phyloP scores from a whole-genome alignment of 2,113 vertebrate species.

The Melanerpes formicivorus region DNA sequence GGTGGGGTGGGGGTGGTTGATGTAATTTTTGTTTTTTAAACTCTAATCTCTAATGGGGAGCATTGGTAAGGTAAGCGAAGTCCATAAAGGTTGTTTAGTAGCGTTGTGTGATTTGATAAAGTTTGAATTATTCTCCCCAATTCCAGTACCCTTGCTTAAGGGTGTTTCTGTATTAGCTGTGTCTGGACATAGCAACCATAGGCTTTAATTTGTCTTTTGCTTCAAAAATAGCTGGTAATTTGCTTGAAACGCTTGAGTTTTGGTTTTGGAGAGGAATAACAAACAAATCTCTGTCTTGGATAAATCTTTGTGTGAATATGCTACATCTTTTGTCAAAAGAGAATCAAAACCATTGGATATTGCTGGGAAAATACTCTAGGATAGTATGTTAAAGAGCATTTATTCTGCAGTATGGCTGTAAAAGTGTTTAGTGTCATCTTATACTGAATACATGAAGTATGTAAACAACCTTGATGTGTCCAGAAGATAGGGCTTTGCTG shows the following conservation, averaged over 20 bases:
- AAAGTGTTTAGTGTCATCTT: not conserved
- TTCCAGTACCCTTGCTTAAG: not conserved
- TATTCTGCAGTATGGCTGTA: not conserved
- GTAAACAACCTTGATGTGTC: not conserved
- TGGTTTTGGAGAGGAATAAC: not conserved
- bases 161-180: not conserved
- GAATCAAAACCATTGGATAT: not conserved
- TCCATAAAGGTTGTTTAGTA: not conserved
- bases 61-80: not conserved
- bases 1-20: too few species aligned
- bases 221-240: not conserved
- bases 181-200: not conserved
- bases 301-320: not conserved
- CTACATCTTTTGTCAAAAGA: not conserved
- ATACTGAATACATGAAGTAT: accelerated
- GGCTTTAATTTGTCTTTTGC: not conserved
- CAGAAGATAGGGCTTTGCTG: not conserved
- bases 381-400: not conserved
- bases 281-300: not conserved
- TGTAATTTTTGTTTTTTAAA: not conserved
- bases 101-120: not conserved
- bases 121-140: not conserved
- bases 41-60: not conserved
- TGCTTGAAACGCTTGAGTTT: not conserved
- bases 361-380: not conserved